Percentiles rank a stretch among this genome's conserved stretches.
Conservation (phyloP, 1,140 invertebrate genomes). For the Sarcophaga bullata region DNA sequence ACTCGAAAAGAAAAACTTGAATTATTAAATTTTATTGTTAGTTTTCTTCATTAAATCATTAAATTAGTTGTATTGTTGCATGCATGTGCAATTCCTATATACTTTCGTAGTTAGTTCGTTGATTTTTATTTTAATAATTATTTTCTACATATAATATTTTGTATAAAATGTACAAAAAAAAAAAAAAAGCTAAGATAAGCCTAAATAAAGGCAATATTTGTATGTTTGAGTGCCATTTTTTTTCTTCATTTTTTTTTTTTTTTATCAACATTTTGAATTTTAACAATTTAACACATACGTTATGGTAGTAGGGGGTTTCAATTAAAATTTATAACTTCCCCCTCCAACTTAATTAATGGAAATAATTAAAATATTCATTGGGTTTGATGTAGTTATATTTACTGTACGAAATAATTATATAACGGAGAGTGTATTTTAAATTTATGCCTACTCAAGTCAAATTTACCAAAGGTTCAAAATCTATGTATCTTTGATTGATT, state of each 20-base stretch:
- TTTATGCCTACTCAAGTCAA: too few species aligned
- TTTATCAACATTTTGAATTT: background rate
- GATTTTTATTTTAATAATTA: background rate
- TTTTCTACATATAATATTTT: background rate
- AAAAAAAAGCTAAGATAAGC: background rate
- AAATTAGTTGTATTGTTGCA: background rate
- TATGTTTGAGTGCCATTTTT: background rate
- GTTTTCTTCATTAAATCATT: background rate
- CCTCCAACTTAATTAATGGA: too few species aligned
- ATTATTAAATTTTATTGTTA: constrained; percentile 5
- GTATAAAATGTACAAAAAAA: background rate
- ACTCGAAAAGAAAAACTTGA: background rate
- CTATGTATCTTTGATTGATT: too few species aligned
- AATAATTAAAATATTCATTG: too few species aligned
- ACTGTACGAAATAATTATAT: too few species aligned
- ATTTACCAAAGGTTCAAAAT: too few species aligned
- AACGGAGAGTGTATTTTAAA: too few species aligned
- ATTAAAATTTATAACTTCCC: too few species aligned
- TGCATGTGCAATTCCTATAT: background rate
- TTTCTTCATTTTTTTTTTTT: too few species aligned
- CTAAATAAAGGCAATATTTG: background rate
- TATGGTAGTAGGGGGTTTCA: background rate
- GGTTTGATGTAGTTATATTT: too few species aligned
- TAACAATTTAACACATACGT: constrained; percentile 14
- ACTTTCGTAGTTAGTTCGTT: background rate